Conservation (phyloP, 2,888 invertebrate species). For the Theristus sp. region DNA sequence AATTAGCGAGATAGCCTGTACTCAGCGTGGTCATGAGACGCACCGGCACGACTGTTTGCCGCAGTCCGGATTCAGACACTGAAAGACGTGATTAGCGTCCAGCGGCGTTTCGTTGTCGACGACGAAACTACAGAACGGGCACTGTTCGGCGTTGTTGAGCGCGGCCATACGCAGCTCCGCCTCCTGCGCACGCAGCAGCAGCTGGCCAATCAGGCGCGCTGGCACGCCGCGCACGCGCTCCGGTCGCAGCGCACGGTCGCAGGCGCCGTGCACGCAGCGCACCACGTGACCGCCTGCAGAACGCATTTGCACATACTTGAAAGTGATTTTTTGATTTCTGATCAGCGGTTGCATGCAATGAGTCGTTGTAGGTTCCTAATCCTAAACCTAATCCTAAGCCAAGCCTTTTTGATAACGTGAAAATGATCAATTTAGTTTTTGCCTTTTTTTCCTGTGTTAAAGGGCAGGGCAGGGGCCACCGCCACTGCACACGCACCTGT, state of each 20-base stretch:
- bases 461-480: too few relatives aligned
- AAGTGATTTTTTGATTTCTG: not conserved
- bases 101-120: not conserved
- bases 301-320: too few relatives aligned
- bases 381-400: too few relatives aligned
- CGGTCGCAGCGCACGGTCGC: not conserved
- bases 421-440: too few relatives aligned
- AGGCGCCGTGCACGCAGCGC: not conserved
- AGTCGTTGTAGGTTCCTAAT: too few relatives aligned
- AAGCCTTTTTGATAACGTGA: too few relatives aligned
- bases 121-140: not conserved
- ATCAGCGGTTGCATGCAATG: too few relatives aligned
- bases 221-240: not conserved
- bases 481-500: too few relatives aligned
- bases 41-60: not conserved
- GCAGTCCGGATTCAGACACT: not conserved
- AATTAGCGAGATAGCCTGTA: too few relatives aligned
- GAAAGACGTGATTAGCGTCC: not conserved
- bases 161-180: not conserved
- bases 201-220: not conserved
- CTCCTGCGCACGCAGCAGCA: not conserved
- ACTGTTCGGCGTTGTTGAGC: not conserved
- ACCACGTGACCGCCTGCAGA: not conserved
- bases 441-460: too few relatives aligned
- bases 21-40: too few relatives aligned